phyloP scores from a whole-genome alignment of 2,888 invertebrate species.

The Autographa gamma region DNA sequence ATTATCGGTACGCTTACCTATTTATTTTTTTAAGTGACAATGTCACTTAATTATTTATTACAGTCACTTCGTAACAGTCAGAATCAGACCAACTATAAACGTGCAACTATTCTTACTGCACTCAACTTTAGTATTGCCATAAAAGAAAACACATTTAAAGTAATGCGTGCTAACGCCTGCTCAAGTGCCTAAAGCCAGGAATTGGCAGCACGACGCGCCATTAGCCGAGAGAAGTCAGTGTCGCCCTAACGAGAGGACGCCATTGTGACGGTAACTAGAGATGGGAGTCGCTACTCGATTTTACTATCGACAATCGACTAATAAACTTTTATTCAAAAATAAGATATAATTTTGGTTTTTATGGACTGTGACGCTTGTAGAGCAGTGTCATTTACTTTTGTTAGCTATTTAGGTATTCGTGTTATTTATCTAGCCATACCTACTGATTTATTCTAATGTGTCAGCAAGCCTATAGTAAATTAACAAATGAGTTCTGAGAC shows the following conservation, averaged over 20 bases:
- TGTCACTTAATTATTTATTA: not conserved
- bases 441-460: too few relatives aligned
- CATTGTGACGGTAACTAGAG: conserved; percentile 59
- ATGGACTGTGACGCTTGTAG: too few relatives aligned
- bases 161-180: conserved; percentile 58
- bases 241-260: conserved; percentile 60
- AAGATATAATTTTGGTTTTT: conserved; percentile 18
- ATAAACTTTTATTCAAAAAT: conserved; percentile 39
- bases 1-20: not conserved
- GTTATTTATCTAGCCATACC: too few relatives aligned
- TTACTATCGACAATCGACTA: conserved; percentile 30
- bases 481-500: too few relatives aligned
- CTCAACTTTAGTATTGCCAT: conserved; percentile 50
- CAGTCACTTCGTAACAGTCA: not conserved
- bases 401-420: too few relatives aligned
- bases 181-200: conserved; percentile 57
- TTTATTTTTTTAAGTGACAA: not conserved
- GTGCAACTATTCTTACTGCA: conserved; percentile 25
- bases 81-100: conserved; percentile 18
- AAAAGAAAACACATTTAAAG: conserved; percentile 60
- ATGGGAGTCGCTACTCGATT: conserved; percentile 51
- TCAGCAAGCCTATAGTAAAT: too few relatives aligned
- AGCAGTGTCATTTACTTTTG: too few relatives aligned
- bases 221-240: conserved; percentile 56
- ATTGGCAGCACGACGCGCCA: conserved; percentile 63